Evolutionary conservation across 2,113 vertebrate genomes (phyloP).

Genomic region (Indicator maculatus): DNA sequence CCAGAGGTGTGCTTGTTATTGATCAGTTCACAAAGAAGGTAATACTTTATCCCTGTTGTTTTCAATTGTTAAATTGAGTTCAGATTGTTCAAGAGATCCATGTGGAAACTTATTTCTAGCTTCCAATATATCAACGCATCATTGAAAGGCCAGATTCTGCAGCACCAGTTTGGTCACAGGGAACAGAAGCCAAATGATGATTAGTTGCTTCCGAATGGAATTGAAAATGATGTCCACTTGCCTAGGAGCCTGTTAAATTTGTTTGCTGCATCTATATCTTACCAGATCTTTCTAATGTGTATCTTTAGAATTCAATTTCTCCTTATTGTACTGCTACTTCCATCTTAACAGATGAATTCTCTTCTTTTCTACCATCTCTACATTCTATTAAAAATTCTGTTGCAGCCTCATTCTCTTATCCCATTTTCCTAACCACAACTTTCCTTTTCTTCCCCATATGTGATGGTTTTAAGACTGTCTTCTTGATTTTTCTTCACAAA

Average conservation of each 20-base stretch:
- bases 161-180: slow-evolving; percentile 14
- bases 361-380: not conserved
- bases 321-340: not conserved
- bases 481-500: no score
- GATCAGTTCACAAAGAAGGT: slow-evolving; percentile 9
- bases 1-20: slow-evolving; percentile 52
- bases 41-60: slow-evolving; percentile 54
- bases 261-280: slow-evolving; percentile 16
- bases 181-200: slow-evolving; percentile 47
- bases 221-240: slow-evolving; percentile 37
- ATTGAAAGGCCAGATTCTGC: slow-evolving; percentile 23
- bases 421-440: not conserved
- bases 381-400: not conserved
- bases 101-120: slow-evolving; percentile 43
- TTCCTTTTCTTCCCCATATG: not conserved
- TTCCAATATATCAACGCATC: slow-evolving; percentile 56
- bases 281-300: not conserved
- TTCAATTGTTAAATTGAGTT: slow-evolving; percentile 63
- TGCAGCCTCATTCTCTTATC: not conserved
- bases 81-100: slow-evolving; percentile 51
- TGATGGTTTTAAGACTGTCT: no score
- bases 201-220: slow-evolving; percentile 38
- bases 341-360: not conserved
- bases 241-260: slow-evolving; percentile 23
- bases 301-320: not conserved